Evolutionary conservation across 2,888 invertebrate species (phyloP).

Genomic region (Pheosia gnoma): DNA sequence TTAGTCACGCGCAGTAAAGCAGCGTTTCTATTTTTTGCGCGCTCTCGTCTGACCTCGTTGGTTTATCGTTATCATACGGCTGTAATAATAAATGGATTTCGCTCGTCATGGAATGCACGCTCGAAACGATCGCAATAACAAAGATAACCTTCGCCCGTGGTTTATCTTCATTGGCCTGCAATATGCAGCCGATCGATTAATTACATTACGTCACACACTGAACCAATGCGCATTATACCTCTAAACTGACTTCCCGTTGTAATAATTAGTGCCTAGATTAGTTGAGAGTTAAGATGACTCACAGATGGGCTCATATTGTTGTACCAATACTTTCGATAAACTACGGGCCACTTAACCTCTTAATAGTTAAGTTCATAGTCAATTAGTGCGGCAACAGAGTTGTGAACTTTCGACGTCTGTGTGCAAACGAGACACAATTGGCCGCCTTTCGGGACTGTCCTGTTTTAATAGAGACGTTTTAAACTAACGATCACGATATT

Average conservation of each 20-base stretch:
- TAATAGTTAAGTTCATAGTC: conserved; percentile 71
- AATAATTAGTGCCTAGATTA: conserved; percentile 37
- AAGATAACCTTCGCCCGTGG: conserved; percentile 66
- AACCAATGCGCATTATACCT: conserved; percentile 35
- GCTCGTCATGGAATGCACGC: conserved; percentile 62
- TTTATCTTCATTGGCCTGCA: conserved; percentile 59
- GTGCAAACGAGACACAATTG: conserved; percentile 68
- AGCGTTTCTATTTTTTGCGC: conserved; percentile 82
- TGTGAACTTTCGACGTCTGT: conserved; percentile 68
- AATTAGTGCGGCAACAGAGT: conserved; percentile 73
- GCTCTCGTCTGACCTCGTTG: conserved; percentile 79
- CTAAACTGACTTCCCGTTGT: conserved; percentile 30
- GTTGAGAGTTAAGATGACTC: conserved; percentile 39
- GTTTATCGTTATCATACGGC: conserved; percentile 80
- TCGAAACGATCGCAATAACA: conserved; percentile 54
- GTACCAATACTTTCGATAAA: conserved; percentile 53
- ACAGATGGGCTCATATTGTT: conserved; percentile 46
- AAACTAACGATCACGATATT: conserved; percentile 53
- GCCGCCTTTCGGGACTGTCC: conserved; percentile 52
- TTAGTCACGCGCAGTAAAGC: conserved; percentile 79
- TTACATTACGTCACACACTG: conserved; percentile 34
- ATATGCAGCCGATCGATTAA: conserved; percentile 39
- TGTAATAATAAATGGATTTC: conserved; percentile 76
- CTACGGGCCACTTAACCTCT: conserved; percentile 69
- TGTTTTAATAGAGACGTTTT: conserved; percentile 59